These are phyloP conservation scores for Dynastes hyllus DNA, from an alignment of 2,888 invertebrate species.

Conservation along the genomic window DNA sequence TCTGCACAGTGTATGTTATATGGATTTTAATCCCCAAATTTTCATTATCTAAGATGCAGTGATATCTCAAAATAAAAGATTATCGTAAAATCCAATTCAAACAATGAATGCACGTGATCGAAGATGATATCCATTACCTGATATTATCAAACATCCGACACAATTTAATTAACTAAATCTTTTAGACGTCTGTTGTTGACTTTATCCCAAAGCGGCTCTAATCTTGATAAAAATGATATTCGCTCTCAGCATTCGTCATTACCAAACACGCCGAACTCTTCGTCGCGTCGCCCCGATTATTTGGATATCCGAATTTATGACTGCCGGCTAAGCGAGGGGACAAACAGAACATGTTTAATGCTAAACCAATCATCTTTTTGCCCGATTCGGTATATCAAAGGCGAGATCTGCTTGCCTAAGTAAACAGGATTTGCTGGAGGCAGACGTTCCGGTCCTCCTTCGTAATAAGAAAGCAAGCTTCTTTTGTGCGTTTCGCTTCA, in stretches of 20 bases:
- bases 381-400: constrained; percentile 55
- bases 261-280: constrained; percentile 3
- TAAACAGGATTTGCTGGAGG: constrained; percentile 53
- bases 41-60: too few relatives aligned
- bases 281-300: constrained; percentile 19
- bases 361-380: constrained; percentile 61
- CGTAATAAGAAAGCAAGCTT: constrained; percentile 23
- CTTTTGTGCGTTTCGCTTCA: constrained; percentile 19
- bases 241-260: constrained; percentile 10
- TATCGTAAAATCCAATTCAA: too few relatives aligned
- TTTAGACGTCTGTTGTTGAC: not conserved
- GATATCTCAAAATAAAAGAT: too few relatives aligned
- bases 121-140: too few relatives aligned
- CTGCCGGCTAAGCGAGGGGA: constrained; percentile 23
- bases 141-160: not conserved
- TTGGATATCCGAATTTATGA: constrained; percentile 29
- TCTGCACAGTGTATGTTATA: too few relatives aligned
- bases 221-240: constrained; percentile 9
- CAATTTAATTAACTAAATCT: constrained; percentile 5
- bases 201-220: not conserved
- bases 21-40: too few relatives aligned
- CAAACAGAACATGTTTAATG: constrained; percentile 59
- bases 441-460: constrained; percentile 9
- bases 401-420: constrained; percentile 51
- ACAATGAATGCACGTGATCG: too few relatives aligned